Base-by-base conservation (phyloP, 30 jellyfish, hydroid and myxozoan genomes). In the Aurelia aurita region DNA sequence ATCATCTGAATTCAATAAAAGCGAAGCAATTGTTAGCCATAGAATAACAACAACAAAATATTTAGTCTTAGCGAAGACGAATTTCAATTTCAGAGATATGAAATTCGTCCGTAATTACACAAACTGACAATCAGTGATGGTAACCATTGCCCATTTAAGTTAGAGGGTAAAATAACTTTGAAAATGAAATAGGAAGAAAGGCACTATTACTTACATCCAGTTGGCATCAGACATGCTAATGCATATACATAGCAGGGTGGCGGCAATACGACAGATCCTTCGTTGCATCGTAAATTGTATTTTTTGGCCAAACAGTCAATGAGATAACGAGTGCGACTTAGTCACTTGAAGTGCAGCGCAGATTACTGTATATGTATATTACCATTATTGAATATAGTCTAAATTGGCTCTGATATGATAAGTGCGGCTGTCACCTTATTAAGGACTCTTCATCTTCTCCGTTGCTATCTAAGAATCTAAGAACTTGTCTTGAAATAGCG, bases 361-460 rank as follows among this genome's bases (percentile, higher is more conserved):
- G 69, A 71, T 66, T 68, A 69, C 91, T 53, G 85, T 65, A 51
- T 59, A 81, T n/a, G n/a, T 49, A 81, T 81, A 81, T 68, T 27
- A 57, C 34, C 85, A 81, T 58, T 39, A 34, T 67, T 69, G 64
- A 67, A 68, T 58, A 81, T 81, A 34, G 55, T 23, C 85, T 69
- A 43, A 54, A 68, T 22, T 51, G 55, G 86, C 60, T 49, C 73
- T 59, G 78, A 66, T 45, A 22, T 32, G 39, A 19, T 29, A 55
- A 81, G 53, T 81, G 91, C 45, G 91, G 91, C 91, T 81, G 74
- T 45, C 91, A 81, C 91, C 81, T 81, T 35, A 81, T 81, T 81
- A 81, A 58, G 63, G 72, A 71, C 85, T 54, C 79, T 81, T 67
- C 59, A 58, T 59, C 32, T 64, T 65, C 29, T 80, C 88, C 79